These are phyloP conservation scores for Heteronetta atricapilla DNA, from an alignment of 2,113 vertebrate species.

Conservation along the genomic window DNA sequence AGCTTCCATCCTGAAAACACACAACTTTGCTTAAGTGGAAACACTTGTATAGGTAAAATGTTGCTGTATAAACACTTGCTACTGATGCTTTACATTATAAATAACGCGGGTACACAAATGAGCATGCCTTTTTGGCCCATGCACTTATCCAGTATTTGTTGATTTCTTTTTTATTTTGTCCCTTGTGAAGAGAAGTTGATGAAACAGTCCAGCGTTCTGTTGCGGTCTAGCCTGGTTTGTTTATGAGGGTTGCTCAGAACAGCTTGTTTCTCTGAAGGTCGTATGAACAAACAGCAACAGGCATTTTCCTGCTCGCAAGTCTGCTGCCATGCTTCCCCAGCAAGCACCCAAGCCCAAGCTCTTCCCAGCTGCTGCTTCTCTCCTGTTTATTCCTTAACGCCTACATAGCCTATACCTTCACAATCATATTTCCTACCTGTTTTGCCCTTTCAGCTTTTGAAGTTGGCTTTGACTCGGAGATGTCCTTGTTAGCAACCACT, in stretches of 20 bases:
- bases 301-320: neutral
- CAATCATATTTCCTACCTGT: neutral
- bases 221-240: neutral
- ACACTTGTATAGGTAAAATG: neutral
- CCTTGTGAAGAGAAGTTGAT: neutral
- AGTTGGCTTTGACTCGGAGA: neutral
- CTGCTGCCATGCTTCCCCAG: fast-evolving
- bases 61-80: neutral
- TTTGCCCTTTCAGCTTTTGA: neutral
- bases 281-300: neutral
- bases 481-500: neutral
- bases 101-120: neutral
- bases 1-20: neutral
- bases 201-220: neutral
- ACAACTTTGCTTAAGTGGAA: neutral
- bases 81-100: fast-evolving
- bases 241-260: neutral
- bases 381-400: neutral
- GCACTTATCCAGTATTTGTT: neutral
- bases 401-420: neutral
- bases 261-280: neutral
- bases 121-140: neutral
- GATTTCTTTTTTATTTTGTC: neutral
- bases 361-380: neutral
- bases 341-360: neutral